Percentiles rank a stretch among this genome's conserved stretches.
phyloP scores from a whole-genome alignment of 2,888 invertebrate genomes.

The Euplexia lucipara region DNA sequence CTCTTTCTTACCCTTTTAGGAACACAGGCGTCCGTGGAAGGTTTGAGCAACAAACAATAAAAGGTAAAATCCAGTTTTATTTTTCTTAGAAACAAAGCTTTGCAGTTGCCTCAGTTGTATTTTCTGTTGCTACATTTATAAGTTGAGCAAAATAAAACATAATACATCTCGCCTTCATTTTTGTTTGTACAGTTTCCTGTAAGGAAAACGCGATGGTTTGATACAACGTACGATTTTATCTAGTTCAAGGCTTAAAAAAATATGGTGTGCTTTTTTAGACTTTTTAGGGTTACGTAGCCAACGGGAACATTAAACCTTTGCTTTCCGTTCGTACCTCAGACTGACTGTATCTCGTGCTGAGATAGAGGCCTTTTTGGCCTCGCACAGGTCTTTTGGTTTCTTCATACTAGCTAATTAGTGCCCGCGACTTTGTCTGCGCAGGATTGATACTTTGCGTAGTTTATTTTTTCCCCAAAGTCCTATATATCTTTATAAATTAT shows the following conservation, averaged over 20 bases:
- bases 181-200: constrained; percentile 35
- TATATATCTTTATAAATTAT: no score
- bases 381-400: no score
- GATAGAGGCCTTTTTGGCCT: no score
- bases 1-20: no score
- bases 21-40: neutral
- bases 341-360: no score
- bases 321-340: no score
- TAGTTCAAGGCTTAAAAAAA: neutral
- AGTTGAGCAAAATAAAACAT: constrained; percentile 52
- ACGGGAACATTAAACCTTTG: no score
- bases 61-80: constrained; percentile 29
- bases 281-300: neutral
- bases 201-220: constrained; percentile 16
- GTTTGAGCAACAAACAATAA: constrained; percentile 12
- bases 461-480: no score
- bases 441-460: no score
- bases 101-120: constrained; percentile 40
- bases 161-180: constrained; percentile 46
- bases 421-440: no score
- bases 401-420: no score
- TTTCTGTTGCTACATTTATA: constrained; percentile 50
- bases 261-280: neutral
- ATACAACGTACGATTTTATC: constrained; percentile 15
- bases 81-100: constrained; percentile 53